Evolutionary conservation across 2,113 vertebrate species (phyloP).

Genomic region (Leiothrix lutea): DNA sequence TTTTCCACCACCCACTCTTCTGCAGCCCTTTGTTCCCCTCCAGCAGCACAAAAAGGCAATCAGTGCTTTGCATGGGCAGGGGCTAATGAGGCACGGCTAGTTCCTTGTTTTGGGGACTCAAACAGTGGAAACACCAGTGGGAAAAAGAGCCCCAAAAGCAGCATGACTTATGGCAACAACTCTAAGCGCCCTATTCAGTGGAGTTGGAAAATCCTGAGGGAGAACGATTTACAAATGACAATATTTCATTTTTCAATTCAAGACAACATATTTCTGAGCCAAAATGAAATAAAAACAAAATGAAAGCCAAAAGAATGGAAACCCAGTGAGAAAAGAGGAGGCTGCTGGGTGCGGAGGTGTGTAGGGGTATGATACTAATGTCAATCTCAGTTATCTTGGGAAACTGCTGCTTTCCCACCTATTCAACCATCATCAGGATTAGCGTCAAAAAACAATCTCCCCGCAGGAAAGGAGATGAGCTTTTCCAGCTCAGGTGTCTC

Average conservation of each 20-base stretch:
- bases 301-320: background rate
- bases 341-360: background rate
- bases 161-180: accelerated
- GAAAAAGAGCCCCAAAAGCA: background rate
- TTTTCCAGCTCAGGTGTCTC: background rate
- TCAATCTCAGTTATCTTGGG: background rate
- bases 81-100: background rate
- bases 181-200: accelerated
- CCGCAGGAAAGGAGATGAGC: background rate
- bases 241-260: background rate
- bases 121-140: background rate
- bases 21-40: background rate
- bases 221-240: background rate
- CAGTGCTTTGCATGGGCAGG: accelerated
- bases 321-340: background rate
- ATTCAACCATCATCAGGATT: background rate
- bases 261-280: background rate
- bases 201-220: background rate
- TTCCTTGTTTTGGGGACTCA: background rate
- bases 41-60: background rate
- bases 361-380: background rate
- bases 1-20: background rate
- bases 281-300: background rate
- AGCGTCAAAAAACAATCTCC: background rate
- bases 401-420: background rate